phyloP scores from a whole-genome alignment of 1,140 invertebrate genomes.

The Nixonia krombeini region DNA sequence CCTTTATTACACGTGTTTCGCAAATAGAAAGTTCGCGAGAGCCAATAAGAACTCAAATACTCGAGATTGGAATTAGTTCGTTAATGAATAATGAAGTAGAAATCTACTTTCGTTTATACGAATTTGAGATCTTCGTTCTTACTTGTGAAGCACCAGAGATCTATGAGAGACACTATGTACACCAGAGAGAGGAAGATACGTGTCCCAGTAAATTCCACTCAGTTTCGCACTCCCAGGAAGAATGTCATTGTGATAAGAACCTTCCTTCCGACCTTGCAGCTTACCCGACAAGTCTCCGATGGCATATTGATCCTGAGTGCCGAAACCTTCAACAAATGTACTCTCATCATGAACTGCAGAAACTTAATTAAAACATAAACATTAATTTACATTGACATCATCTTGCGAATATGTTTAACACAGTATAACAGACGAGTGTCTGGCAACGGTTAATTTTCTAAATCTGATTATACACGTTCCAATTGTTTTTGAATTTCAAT shows the following conservation, averaged over 20 bases:
- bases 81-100: constrained; percentile 20
- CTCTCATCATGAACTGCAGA: neutral
- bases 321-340: constrained; percentile 70
- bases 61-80: neutral
- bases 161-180: constrained; percentile 84
- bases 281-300: constrained; percentile 93
- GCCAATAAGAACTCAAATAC: neutral
- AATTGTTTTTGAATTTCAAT: too few relatives aligned
- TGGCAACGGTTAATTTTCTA: too few relatives aligned
- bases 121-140: constrained; percentile 48
- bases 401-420: neutral
- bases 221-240: constrained; percentile 79
- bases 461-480: too few relatives aligned
- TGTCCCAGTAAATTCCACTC: constrained; percentile 84
- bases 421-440: too few relatives aligned
- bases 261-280: constrained; percentile 80
- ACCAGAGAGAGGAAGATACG: constrained; percentile 89
- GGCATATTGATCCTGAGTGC: constrained; percentile 90
- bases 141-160: constrained; percentile 87
- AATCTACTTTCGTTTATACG: constrained; percentile 36
- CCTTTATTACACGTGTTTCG: too few relatives aligned
- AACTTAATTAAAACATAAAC: neutral
- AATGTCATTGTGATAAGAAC: constrained; percentile 77
- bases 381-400: constrained; percentile 1
- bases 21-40: neutral